A percentile compares a stretch with the other conserved stretches of the same genome.
These are phyloP conservation scores for Dicrurus megarhynchus DNA, from an alignment of 2,113 vertebrate genomes.

Conservation along the genomic window DNA sequence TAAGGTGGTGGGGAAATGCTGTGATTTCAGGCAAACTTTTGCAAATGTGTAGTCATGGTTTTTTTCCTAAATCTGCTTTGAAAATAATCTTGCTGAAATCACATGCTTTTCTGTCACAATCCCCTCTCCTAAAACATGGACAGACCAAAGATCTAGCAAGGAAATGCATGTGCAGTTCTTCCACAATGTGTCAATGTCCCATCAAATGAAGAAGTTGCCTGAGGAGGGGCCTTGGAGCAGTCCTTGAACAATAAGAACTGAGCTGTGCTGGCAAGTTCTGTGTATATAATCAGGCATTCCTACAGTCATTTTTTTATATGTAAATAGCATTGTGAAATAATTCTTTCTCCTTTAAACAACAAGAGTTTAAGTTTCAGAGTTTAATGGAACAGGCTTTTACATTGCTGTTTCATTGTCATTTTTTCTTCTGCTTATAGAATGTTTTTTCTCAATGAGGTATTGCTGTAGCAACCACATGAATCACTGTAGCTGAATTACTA, in stretches of 20 bases:
- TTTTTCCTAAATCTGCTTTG: background rate
- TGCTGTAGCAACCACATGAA: background rate
- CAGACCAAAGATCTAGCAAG: background rate
- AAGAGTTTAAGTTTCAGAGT: background rate
- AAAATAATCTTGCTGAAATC: background rate
- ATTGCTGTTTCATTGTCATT: background rate
- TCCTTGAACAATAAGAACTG: background rate
- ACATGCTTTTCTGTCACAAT: background rate
- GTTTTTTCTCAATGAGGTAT: background rate
- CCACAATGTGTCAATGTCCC: background rate
- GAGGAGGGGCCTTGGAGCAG: background rate
- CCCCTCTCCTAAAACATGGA: background rate
- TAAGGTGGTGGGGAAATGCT: background rate
- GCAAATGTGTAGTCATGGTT: rapidly evolving
- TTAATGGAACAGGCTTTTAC: background rate
- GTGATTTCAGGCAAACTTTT: background rate
- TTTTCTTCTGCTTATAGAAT: background rate
- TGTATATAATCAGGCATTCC: background rate
- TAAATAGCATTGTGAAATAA: background rate
- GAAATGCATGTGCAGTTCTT: background rate
- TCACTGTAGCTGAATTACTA: background rate
- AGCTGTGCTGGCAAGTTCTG: background rate
- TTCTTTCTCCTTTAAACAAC: background rate
- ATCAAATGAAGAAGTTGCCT: slow-evolving; percentile 13
- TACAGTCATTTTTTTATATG: background rate